These are phyloP conservation scores for Tetragonula carbonaria DNA, from an alignment of 2,888 invertebrate genomes.

Conservation along the genomic window DNA sequence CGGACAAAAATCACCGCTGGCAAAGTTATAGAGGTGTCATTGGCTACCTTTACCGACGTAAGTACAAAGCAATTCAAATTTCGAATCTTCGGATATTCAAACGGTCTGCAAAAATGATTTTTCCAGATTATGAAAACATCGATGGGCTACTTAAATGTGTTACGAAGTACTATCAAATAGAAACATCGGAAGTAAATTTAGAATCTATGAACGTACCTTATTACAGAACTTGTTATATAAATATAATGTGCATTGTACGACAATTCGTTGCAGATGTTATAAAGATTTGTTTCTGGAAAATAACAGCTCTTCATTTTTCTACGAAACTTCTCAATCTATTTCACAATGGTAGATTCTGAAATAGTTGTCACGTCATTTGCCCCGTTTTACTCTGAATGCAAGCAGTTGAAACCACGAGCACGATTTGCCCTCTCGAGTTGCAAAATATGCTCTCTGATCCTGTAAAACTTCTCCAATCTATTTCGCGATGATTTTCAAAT, in stretches of 20 bases:
- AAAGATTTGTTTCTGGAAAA: background rate
- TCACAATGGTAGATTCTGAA: background rate
- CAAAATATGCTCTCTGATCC: too few relatives aligned
- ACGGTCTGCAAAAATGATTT: background rate
- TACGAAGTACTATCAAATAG: constrained; percentile 30
- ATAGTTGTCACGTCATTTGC: background rate
- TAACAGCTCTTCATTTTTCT: background rate
- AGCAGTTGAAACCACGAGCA: background rate
- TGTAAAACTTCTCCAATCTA: too few relatives aligned
- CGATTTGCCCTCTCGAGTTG: background rate
- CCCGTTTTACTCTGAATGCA: background rate
- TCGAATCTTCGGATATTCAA: background rate
- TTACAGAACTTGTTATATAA: background rate
- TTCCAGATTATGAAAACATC: constrained; percentile 49
- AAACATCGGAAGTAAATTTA: background rate
- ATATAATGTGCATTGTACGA: background rate
- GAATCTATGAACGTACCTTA: background rate
- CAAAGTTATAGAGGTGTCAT: constrained; percentile 60
- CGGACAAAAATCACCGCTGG: constrained; percentile 67
- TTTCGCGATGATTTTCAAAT: background rate
- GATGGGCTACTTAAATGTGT: constrained; percentile 53
- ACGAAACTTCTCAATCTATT: background rate
- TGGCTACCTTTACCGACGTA: constrained; percentile 65
- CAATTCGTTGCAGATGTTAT: background rate
- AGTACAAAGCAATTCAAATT: background rate